A percentile compares a stretch with the other conserved stretches of the same genome.
phyloP scores from a whole-genome alignment of 2,888 invertebrate genomes.

The Nasonovia ribisnigri region DNA sequence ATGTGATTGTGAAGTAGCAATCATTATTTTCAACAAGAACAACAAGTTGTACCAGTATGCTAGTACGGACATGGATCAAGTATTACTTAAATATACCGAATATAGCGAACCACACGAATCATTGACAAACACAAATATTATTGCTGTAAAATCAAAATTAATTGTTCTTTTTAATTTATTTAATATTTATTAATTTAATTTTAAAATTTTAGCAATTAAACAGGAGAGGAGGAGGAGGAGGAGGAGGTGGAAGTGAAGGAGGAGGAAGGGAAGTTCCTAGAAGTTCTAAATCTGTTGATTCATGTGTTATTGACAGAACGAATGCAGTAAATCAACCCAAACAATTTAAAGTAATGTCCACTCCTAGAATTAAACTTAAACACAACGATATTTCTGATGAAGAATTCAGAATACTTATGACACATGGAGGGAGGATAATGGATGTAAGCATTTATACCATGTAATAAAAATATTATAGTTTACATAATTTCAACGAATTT shows the following conservation, averaged over 20 bases:
- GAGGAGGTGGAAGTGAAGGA: no score
- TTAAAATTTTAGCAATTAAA: conserved; percentile 85
- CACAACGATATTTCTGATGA: conserved; percentile 93
- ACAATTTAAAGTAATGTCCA: conserved; percentile 85
- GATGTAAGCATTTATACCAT: conserved; percentile 69
- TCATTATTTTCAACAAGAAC: conserved; percentile 99
- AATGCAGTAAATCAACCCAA: conserved; percentile 74
- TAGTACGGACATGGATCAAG: conserved; percentile 99
- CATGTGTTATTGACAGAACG: background rate
- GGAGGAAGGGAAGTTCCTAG: conserved; percentile 90
- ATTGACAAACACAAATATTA: conserved; percentile 98
- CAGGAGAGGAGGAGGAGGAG: conserved; percentile 78
- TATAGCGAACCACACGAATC: conserved; percentile 99
- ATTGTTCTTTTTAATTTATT: background rate
- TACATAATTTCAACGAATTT: background rate
- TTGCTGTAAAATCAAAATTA: conserved; percentile 81
- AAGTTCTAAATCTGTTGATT: conserved; percentile 75
- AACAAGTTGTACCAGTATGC: conserved; percentile 99
- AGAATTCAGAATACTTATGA: conserved; percentile 97
- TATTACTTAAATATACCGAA: conserved; percentile 98
- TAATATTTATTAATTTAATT: conserved; percentile 4
- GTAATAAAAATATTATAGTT: background rate
- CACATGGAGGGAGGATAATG: conserved; percentile 78
- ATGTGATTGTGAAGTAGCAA: conserved; percentile 99
- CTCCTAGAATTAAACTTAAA: conserved; percentile 94